phyloP scores from a whole-genome alignment of 2,113 vertebrate species.

The Emberiza fucata region DNA sequence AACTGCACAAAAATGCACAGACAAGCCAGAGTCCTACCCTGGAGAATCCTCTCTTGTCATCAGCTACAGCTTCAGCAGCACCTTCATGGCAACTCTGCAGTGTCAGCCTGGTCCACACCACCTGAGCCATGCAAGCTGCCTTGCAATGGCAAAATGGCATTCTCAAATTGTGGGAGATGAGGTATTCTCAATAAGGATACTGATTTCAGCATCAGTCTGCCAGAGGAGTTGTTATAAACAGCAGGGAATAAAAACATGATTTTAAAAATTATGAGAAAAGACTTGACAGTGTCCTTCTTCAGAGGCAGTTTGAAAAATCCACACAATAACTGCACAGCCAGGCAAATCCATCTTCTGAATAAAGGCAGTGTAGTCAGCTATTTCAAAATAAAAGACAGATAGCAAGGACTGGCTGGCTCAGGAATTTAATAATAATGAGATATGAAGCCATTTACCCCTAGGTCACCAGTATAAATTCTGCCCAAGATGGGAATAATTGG shows the following conservation, averaged over 20 bases:
- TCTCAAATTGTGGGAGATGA: not conserved
- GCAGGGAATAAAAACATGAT: conserved; percentile 43
- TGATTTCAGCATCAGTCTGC: conserved; percentile 19
- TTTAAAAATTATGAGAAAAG: conserved; percentile 59
- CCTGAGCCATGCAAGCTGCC: not conserved
- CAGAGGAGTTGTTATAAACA: conserved; percentile 38
- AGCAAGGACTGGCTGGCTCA: conserved; percentile 48
- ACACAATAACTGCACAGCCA: conserved; percentile 41
- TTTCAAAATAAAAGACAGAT: conserved; percentile 63
- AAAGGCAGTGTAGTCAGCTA: conserved; percentile 52
- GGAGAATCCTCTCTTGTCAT: not conserved
- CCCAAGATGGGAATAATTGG: conserved; percentile 57
- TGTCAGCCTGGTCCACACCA: fast-evolving
- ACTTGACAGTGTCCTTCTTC: conserved; percentile 55
- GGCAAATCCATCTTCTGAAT: conserved; percentile 59
- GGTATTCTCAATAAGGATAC: conserved; percentile 20
- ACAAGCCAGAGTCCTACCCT: not conserved
- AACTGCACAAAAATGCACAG: not conserved
- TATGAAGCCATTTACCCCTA: conserved; percentile 49
- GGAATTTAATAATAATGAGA: conserved; percentile 67
- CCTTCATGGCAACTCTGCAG: not conserved
- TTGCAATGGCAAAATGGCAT: not conserved
- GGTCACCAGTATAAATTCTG: conserved; percentile 57
- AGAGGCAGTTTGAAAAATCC: conserved; percentile 62
- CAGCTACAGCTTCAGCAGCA: not conserved